A percentile compares a stretch with the other conserved stretches of the same genome.
These are phyloP conservation scores for Diploptera punctata DNA, from an alignment of 2,888 invertebrate genomes.

Conservation along the genomic window DNA sequence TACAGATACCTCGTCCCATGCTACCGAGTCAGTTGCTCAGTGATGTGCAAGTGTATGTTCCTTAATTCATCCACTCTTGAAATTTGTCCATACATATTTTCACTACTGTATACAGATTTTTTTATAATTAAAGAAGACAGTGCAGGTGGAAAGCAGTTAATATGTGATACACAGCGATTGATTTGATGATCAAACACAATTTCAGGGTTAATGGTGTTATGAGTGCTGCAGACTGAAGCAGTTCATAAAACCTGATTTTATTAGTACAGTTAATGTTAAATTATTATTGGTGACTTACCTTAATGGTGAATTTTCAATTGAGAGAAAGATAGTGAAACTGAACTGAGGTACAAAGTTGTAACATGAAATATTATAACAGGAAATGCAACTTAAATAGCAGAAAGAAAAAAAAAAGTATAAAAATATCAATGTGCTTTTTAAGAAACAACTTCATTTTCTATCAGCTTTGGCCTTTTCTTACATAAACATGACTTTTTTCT, in stretches of 20 bases:
- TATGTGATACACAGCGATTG: too few species aligned
- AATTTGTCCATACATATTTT: neutral
- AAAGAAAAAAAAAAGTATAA: too few species aligned
- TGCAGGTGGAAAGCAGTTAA: too few species aligned
- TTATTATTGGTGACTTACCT: neutral
- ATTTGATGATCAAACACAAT: neutral
- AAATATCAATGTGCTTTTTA: too few species aligned
- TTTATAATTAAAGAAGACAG: too few species aligned
- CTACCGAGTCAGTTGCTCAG: conserved; percentile 35
- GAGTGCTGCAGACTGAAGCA: neutral
- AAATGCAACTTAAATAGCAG: too few species aligned
- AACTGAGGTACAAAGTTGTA: too few species aligned
- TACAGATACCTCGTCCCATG: conserved; percentile 1
- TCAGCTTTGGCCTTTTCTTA: too few species aligned
- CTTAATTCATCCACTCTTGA: neutral
- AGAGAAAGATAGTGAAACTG: neutral
- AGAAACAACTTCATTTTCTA: too few species aligned
- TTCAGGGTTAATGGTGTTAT: neutral
- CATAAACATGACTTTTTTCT: too few species aligned
- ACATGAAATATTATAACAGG: too few species aligned
- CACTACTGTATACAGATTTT: too few species aligned
- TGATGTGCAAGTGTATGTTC: conserved; percentile 19
- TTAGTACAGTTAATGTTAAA: neutral
- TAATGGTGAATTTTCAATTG: neutral
- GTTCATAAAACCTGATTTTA: neutral